Conservation (phyloP, 2,888 invertebrate species). For the Perdita meconis region DNA sequence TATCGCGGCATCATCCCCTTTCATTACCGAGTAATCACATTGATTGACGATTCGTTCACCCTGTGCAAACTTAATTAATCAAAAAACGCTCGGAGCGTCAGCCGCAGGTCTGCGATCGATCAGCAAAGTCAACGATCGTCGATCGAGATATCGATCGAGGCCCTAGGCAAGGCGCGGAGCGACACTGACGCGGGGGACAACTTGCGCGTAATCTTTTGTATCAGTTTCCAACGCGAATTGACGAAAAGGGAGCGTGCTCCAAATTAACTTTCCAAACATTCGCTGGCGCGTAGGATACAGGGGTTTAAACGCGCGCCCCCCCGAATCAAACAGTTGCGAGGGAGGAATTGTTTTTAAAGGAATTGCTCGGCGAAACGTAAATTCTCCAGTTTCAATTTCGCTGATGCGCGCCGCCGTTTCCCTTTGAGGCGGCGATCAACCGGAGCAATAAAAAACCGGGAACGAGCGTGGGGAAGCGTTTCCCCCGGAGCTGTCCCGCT, state of each 20-base stretch:
- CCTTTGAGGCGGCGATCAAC: background rate
- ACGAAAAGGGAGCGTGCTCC: background rate
- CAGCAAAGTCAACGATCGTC: background rate
- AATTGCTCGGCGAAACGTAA: background rate
- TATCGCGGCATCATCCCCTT: background rate
- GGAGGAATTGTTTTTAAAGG: background rate
- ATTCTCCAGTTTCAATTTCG: background rate
- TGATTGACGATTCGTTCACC: background rate
- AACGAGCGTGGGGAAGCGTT: background rate
- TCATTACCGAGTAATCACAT: background rate
- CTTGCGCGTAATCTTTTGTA: background rate
- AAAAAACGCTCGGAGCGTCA: background rate
- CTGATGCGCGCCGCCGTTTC: no score
- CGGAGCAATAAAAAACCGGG: background rate
- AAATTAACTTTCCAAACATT: constrained; percentile 19
- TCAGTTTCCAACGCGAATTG: background rate
- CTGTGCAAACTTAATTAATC: constrained; percentile 1
- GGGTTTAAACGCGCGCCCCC: no score
- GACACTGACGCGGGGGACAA: background rate
- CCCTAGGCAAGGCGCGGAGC: background rate
- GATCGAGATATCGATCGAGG: no score
- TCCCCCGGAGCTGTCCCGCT: no score
- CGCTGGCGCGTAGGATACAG: background rate
- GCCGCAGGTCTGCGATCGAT: background rate
- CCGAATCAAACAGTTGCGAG: background rate